A percentile compares a stretch with the other conserved stretches of the same genome.
Evolutionary conservation across 2,797 vertebrate genomes (phyloP).

Genomic region (Antennarius maculatus): DNA sequence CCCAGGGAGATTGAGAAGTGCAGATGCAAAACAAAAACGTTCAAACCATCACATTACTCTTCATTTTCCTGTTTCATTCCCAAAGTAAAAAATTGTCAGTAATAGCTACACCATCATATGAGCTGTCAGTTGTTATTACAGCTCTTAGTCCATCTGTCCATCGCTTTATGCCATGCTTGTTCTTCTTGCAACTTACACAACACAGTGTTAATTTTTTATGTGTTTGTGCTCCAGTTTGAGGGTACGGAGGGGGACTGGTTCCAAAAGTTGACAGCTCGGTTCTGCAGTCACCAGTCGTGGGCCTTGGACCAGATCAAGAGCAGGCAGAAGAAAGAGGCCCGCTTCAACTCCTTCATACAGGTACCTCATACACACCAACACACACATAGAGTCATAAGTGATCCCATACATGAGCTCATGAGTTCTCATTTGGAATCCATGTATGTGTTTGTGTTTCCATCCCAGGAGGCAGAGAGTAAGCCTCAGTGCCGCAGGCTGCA

Average conservation of each 20-base stretch:
- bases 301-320: constrained; percentile 90
- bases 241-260: constrained; percentile 91
- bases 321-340: constrained; percentile 86
- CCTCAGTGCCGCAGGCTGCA: constrained; percentile 90
- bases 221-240: constrained; percentile 80
- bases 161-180: constrained; percentile 10
- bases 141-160: constrained; percentile 4
- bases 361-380: constrained; percentile 56
- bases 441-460: constrained; percentile 32
- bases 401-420: neutral
- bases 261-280: constrained; percentile 92
- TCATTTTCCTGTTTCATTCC: neutral
- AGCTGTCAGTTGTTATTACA: too few relatives aligned
- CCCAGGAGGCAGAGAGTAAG: constrained; percentile 90
- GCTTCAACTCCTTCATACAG: constrained; percentile 90
- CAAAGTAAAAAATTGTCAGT: constrained; percentile 7
- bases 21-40: too few relatives aligned
- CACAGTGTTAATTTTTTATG: neutral
- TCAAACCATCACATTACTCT: too few relatives aligned
- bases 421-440: constrained; percentile 19
- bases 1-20: too few relatives aligned
- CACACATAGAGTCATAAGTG: neutral
- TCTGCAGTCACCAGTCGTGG: constrained; percentile 92
- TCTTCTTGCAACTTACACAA: constrained; percentile 19
- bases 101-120: neutral